Percentiles rank a stretch among this genome's conserved stretches.
These are phyloP conservation scores for Zaprionus gabonicus DNA, from an alignment of 1,140 invertebrate genomes.

Conservation along the genomic window DNA sequence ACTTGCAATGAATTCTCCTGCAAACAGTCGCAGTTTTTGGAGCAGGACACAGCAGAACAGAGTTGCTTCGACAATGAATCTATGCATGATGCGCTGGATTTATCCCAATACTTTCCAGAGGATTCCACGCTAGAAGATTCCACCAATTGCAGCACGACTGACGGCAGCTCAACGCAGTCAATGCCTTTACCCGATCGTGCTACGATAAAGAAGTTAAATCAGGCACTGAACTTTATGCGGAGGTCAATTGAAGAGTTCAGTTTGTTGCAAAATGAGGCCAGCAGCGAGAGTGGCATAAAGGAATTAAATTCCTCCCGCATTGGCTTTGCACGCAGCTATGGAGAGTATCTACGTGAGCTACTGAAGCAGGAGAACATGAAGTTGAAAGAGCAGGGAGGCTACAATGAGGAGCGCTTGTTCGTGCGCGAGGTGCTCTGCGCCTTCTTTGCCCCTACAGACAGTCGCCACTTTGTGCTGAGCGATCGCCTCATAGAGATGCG, in stretches of 20 bases:
- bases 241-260: neutral
- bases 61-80: neutral
- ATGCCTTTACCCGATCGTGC: neutral
- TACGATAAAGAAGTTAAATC: neutral
- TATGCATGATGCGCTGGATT: neutral
- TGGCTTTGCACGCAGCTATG: neutral
- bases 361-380: neutral
- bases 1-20: neutral
- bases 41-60: neutral
- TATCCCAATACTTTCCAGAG: neutral
- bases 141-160: too few relatives aligned
- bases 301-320: neutral
- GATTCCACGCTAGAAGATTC: neutral
- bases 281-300: neutral
- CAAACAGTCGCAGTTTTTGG: neutral
- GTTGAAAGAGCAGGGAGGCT: neutral
- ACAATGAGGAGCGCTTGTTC: slow-evolving; percentile 15
- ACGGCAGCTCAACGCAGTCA: neutral
- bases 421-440: slow-evolving; percentile 33
- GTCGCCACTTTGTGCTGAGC: slow-evolving; percentile 10
- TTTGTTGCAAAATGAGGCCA: neutral
- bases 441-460: slow-evolving; percentile 28
- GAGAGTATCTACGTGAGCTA: neutral
- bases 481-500: slow-evolving; percentile 9
- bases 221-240: neutral